These are phyloP conservation scores for Gibbula magus DNA, from an alignment of 2,888 invertebrate genomes.

Conservation along the genomic window DNA sequence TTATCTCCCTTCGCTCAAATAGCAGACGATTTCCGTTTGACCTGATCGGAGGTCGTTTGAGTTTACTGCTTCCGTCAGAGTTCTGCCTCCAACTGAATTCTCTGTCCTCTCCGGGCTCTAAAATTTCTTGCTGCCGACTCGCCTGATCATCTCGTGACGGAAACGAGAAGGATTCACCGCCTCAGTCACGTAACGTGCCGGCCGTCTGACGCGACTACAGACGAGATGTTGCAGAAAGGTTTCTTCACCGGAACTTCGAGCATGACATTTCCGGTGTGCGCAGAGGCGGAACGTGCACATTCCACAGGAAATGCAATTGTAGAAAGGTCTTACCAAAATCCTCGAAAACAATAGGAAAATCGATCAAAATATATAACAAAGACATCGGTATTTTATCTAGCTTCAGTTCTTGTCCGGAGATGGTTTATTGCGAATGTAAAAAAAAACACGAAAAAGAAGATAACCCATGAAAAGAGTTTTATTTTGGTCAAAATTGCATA, in stretches of 20 bases:
- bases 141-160: background rate
- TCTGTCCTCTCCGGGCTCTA: background rate
- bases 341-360: background rate
- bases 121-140: background rate
- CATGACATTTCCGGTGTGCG: conserved; percentile 15
- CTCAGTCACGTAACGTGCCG: conserved; percentile 11
- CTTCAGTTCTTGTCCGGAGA: too few relatives aligned
- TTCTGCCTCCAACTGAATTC: background rate
- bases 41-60: conserved; percentile 2
- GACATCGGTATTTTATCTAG: too few relatives aligned
- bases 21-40: conserved; percentile 19
- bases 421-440: too few relatives aligned
- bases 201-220: background rate
- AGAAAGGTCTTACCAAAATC: background rate
- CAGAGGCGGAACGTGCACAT: conserved; percentile 20
- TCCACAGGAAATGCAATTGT: background rate
- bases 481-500: too few relatives aligned
- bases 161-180: background rate
- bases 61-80: conserved; percentile 8
- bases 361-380: too few relatives aligned
- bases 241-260: background rate
- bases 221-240: background rate
- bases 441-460: too few relatives aligned
- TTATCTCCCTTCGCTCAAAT: background rate
- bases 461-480: too few relatives aligned